Evolutionary conservation across 2,797 vertebrate species (phyloP).

Genomic region (Psittacula derbiana): DNA sequence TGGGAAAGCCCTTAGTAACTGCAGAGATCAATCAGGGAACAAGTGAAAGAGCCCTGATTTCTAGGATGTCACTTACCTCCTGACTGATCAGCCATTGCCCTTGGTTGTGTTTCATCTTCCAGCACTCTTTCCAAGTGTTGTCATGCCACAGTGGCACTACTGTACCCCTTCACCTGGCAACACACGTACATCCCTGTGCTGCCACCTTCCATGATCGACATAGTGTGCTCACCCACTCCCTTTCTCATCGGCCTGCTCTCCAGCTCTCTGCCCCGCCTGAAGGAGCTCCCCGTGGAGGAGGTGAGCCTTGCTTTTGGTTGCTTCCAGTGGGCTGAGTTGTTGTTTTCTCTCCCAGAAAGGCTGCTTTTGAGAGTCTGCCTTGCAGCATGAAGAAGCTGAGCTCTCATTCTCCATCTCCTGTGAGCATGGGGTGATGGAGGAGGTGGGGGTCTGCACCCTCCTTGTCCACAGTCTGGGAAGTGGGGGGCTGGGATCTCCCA

Average conservation of each 20-base stretch:
- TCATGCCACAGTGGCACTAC: constrained; percentile 90
- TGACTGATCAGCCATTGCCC: not conserved
- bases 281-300: constrained; percentile 95
- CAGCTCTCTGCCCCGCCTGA: constrained; percentile 90
- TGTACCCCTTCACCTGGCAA: constrained; percentile 98
- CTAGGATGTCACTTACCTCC: not conserved
- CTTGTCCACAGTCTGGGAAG: not conserved
- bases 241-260: constrained; percentile 96
- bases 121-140: constrained; percentile 97
- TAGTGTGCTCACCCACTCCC: constrained; percentile 95
- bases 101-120: constrained; percentile 3
- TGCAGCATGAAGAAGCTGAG: rapidly evolving
- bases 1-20: not conserved
- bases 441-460: not conserved
- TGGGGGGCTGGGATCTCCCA: not conserved
- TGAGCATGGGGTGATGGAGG: rapidly evolving
- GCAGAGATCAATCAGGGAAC: not conserved
- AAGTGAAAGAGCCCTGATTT: not conserved
- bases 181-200: constrained; percentile 98
- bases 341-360: not conserved
- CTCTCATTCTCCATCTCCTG: not conserved
- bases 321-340: not conserved
- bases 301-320: constrained; percentile 63
- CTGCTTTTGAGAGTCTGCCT: not conserved
- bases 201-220: constrained; percentile 95